Percentiles rank a stretch among this genome's conserved stretches.
Evolutionary conservation across 2,113 vertebrate genomes (phyloP).

Genomic region (Charadrius vociferus): DNA sequence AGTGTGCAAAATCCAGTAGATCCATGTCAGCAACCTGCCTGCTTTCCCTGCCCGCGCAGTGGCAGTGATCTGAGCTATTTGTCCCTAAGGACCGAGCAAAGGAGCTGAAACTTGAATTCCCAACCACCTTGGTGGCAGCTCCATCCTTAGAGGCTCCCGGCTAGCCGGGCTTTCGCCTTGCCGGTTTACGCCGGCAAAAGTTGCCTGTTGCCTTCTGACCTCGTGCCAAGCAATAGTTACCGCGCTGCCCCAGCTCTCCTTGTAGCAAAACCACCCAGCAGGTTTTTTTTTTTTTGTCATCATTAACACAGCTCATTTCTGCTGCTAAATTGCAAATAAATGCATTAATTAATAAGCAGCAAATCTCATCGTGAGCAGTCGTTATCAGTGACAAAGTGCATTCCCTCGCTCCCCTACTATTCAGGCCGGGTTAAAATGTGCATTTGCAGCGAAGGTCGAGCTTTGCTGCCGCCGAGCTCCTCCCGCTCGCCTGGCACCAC

Average conservation of each 20-base stretch:
- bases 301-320: not conserved
- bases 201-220: not conserved
- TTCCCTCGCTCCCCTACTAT: not conserved
- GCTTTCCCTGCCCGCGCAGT: not conserved
- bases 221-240: not conserved
- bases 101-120: not conserved
- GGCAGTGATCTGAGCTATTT: not conserved
- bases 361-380: not conserved
- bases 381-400: not conserved
- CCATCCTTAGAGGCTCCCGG: not conserved
- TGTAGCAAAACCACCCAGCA: not conserved
- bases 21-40: not conserved
- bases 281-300: too few relatives aligned
- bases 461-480: not conserved
- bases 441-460: not conserved
- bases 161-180: fast-evolving
- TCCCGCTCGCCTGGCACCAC: not conserved
- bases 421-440: not conserved
- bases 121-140: not conserved
- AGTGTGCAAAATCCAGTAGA: not conserved
- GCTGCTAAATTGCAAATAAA: not conserved
- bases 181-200: not conserved
- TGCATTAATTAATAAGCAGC: not conserved
- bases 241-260: not conserved
- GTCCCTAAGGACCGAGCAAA: not conserved